These are phyloP conservation scores for Eumaeus atala DNA, from an alignment of 1,140 invertebrate species.

Conservation along the genomic window DNA sequence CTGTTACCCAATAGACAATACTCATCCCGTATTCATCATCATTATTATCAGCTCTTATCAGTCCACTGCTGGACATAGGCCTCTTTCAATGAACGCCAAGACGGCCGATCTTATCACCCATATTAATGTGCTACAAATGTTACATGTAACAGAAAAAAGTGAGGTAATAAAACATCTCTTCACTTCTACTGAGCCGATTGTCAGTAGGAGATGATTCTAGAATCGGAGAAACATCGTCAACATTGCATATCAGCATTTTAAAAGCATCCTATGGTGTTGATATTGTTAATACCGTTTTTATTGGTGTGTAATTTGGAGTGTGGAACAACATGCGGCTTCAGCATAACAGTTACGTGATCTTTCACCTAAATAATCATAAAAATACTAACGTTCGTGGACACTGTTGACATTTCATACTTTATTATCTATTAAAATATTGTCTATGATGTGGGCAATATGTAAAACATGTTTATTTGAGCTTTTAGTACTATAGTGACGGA, in stretches of 20 bases:
- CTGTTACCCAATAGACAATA: too few species aligned
- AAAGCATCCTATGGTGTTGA: slow-evolving; percentile 22
- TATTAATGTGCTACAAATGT: too few species aligned
- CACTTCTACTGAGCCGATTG: neutral
- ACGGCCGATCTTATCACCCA: too few species aligned
- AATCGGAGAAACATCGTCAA: neutral
- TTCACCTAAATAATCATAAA: slow-evolving; percentile 9
- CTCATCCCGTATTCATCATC: too few species aligned
- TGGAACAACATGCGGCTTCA: slow-evolving; percentile 28
- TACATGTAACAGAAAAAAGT: too few species aligned
- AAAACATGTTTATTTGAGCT: neutral
- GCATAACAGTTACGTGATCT: slow-evolving; percentile 24
- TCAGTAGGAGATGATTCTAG: slow-evolving; percentile 3
- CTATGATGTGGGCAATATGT: slow-evolving; percentile 4
- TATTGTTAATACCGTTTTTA: slow-evolving; percentile 50
- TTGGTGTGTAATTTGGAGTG: slow-evolving; percentile 49
- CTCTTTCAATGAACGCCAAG: too few species aligned
- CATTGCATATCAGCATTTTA: slow-evolving; percentile 5
- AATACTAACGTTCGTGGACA: neutral
- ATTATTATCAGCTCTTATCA: too few species aligned
- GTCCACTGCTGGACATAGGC: too few species aligned
- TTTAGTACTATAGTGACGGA: neutral
- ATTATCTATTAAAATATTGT: slow-evolving; percentile 10
- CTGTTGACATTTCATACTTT: slow-evolving; percentile 9
- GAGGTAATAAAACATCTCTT: neutral